Conservation (phyloP, 1,140 invertebrate species). For the Palaemon carinicauda region DNA sequence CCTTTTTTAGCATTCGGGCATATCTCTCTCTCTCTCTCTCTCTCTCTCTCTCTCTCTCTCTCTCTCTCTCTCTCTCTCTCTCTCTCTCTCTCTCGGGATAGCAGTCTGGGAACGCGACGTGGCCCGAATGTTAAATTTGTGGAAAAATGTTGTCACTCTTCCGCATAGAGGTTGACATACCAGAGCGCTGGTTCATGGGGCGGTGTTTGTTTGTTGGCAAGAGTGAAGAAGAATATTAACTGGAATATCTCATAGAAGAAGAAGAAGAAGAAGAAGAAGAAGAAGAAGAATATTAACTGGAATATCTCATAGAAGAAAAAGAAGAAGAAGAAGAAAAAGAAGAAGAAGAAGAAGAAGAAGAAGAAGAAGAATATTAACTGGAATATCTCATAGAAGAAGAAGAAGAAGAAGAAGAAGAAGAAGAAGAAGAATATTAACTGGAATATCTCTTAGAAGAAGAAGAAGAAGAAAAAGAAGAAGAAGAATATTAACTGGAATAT, state of each 20-base stretch:
- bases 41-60: too few species aligned
- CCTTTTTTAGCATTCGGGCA: too few species aligned
- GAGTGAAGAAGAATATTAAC: neutral
- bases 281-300: neutral
- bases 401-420: neutral
- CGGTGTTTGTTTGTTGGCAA: too few species aligned
- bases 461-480: neutral
- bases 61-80: too few species aligned
- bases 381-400: neutral
- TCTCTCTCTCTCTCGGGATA: too few species aligned
- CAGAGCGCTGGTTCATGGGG: too few species aligned
- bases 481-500: neutral
- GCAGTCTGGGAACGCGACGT: too few species aligned
- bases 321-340: neutral
- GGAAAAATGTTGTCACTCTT: too few species aligned
- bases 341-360: neutral
- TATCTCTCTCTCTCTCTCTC: too few species aligned
- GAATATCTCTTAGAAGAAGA: too few species aligned
- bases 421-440: neutral
- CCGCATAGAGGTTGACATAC: too few species aligned
- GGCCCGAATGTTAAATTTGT: too few species aligned
- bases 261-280: neutral
- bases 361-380: neutral
- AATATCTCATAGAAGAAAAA: neutral
- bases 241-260: neutral